Conservation (phyloP, 2,797 vertebrate genomes). For the Hydrocynus forskahlii region DNA sequence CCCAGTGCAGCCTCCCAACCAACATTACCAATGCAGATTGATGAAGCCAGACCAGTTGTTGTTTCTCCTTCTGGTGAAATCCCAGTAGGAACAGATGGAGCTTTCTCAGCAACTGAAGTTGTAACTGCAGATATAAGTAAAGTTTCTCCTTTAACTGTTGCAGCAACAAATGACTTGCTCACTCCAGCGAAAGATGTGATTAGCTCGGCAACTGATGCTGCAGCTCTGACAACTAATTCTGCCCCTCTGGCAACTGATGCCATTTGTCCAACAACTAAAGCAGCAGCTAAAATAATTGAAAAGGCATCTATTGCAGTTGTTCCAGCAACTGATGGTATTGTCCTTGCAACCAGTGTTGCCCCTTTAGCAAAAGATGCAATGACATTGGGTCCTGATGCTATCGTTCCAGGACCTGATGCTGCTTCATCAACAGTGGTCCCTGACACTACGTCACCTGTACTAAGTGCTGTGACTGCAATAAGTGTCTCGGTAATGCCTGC, state of each 20-base stretch:
- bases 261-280: slow-evolving; percentile 17
- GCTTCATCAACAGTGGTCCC: slow-evolving; percentile 37
- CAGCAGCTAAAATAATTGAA: slow-evolving; percentile 8
- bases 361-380: slow-evolving; percentile 35
- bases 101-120: slow-evolving; percentile 21
- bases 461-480: slow-evolving; percentile 40
- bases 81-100: slow-evolving; percentile 5
- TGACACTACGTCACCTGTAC: slow-evolving; percentile 55
- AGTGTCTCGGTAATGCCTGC: slow-evolving; percentile 6
- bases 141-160: slow-evolving; percentile 23
- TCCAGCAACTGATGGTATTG: slow-evolving; percentile 17
- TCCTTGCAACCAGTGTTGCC: slow-evolving; percentile 22
- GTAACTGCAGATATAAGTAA: slow-evolving; percentile 19
- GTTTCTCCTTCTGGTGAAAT: slow-evolving; percentile 18
- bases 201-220: slow-evolving; percentile 30
- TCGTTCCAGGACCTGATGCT: slow-evolving; percentile 9
- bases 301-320: slow-evolving; percentile 24
- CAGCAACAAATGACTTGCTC: not conserved
- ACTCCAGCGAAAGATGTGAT: slow-evolving; percentile 32
- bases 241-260: slow-evolving; percentile 28
- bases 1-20: slow-evolving; percentile 18
- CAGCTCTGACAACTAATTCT: slow-evolving; percentile 24
- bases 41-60: not conserved
- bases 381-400: slow-evolving; percentile 35
- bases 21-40: not conserved